Conservation (phyloP, 1,140 invertebrate species). For the Drosophila sturtevanti region DNA sequence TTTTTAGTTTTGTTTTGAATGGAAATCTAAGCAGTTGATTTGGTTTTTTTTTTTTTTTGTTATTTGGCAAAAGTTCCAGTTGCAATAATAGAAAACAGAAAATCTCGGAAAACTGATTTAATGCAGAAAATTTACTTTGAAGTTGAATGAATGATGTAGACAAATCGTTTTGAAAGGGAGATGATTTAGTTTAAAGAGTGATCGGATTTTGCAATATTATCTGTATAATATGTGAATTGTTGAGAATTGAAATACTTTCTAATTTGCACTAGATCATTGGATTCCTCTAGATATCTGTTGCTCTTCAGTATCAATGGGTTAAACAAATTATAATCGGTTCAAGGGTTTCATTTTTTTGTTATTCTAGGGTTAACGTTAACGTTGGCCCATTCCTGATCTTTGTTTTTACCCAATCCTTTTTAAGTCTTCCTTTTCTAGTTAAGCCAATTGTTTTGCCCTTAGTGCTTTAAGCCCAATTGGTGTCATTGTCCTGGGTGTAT, state of each 20-base stretch:
- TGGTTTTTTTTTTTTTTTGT: slow-evolving; percentile 21
- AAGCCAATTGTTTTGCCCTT: slow-evolving; percentile 39
- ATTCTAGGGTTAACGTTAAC: neutral
- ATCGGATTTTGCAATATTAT: neutral
- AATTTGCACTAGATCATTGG: neutral
- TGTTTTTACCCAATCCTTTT: slow-evolving; percentile 7
- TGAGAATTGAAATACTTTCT: no score
- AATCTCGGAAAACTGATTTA: slow-evolving; percentile 1
- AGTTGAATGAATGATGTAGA: slow-evolving; percentile 9
- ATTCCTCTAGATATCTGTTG: no score
- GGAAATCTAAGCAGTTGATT: slow-evolving; percentile 36
- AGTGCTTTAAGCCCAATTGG: slow-evolving; percentile 45
- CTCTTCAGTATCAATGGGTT: no score
- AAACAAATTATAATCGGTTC: no score
- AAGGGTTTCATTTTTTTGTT: neutral
- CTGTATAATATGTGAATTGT: no score
- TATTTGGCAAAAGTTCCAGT: slow-evolving; percentile 48
- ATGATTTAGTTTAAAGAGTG: neutral
- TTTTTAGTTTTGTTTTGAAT: slow-evolving; percentile 49
- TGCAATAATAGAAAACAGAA: slow-evolving; percentile 20
- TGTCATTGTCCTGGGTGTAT: slow-evolving; percentile 70
- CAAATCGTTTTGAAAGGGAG: slow-evolving; percentile 6
- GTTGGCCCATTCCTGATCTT: neutral
- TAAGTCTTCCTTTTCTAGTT: slow-evolving; percentile 14
- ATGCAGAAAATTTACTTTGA: slow-evolving; percentile 5